Evolutionary conservation across 1,140 invertebrate genomes (phyloP).

Genomic region (Ditylenchus dipsaci): DNA sequence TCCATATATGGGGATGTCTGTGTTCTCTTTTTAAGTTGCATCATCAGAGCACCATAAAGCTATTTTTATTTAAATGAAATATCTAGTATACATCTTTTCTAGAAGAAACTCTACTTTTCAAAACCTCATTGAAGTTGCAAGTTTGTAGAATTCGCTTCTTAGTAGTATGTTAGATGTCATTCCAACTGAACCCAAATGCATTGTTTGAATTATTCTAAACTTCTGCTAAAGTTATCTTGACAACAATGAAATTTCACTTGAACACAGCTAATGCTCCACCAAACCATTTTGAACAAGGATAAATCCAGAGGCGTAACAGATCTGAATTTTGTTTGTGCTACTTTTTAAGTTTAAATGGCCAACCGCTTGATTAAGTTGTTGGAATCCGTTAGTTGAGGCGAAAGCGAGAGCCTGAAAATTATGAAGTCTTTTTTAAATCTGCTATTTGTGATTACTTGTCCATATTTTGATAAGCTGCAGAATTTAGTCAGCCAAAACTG

Average conservation of each 20-base stretch:
- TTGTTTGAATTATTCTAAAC: conserved; percentile 27
- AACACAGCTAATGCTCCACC: conserved; percentile 21
- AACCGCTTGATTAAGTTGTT: conserved; percentile 19
- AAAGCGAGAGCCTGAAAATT: conserved; percentile 14
- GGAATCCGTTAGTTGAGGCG: conserved; percentile 19
- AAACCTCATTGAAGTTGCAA: neutral
- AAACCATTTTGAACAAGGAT: conserved; percentile 13
- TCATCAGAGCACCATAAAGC: too few species aligned
- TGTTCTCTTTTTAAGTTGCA: too few species aligned
- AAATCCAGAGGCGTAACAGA: conserved; percentile 12
- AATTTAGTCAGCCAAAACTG: conserved; percentile 10
- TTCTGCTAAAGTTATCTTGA: neutral
- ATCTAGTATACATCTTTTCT: neutral
- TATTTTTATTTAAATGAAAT: too few species aligned
- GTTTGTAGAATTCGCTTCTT: conserved; percentile 17
- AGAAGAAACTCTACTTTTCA: neutral
- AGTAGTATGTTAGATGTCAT: conserved; percentile 14
- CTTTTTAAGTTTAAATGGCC: neutral
- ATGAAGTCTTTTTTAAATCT: neutral
- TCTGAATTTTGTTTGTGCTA: too few species aligned
- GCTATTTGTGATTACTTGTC: conserved; percentile 4
- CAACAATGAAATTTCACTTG: conserved; percentile 8
- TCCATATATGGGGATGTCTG: too few species aligned
- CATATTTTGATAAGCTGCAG: conserved; percentile 4
- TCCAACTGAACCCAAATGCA: conserved; percentile 22